Evolutionary conservation across 2,797 vertebrate genomes (phyloP).

Genomic region (Centroberyx gerrardi): DNA sequence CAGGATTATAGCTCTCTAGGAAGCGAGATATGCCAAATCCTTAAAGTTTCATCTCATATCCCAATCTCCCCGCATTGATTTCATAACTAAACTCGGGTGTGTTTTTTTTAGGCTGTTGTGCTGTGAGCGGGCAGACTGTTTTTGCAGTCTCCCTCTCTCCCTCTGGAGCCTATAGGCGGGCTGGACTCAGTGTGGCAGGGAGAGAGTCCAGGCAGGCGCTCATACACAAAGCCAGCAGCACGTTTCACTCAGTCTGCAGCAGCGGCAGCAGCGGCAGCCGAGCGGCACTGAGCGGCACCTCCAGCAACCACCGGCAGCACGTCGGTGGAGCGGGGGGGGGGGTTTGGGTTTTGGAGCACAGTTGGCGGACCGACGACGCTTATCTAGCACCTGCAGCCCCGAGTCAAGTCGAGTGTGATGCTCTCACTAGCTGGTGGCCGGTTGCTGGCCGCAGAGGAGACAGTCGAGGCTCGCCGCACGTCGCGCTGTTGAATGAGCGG

Average conservation of each 20-base stretch:
- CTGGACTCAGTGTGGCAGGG: constrained; percentile 39
- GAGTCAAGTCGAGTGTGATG: constrained; percentile 2
- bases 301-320: constrained; percentile 17
- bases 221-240: constrained; percentile 66
- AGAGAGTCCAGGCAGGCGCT: constrained; percentile 26
- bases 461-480: too few relatives aligned
- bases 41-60: too few relatives aligned
- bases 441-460: background rate
- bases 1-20: too few relatives aligned
- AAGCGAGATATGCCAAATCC: too few relatives aligned
- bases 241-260: constrained; percentile 71
- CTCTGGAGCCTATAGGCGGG: background rate
- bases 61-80: too few relatives aligned
- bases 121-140: too few relatives aligned
- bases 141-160: background rate
- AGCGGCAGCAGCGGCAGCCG: constrained; percentile 41
- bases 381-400: constrained; percentile 22
- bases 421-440: background rate
- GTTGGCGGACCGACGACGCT: constrained; percentile 44
- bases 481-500: constrained; percentile 40
- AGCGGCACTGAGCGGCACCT: constrained; percentile 44
- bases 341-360: constrained; percentile 36
- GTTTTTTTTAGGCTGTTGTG: too few relatives aligned
- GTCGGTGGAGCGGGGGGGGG: constrained; percentile 43
- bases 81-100: too few relatives aligned